Evolutionary conservation across 2,797 vertebrate genomes (phyloP).

Genomic region (Anguilla megastoma): DNA sequence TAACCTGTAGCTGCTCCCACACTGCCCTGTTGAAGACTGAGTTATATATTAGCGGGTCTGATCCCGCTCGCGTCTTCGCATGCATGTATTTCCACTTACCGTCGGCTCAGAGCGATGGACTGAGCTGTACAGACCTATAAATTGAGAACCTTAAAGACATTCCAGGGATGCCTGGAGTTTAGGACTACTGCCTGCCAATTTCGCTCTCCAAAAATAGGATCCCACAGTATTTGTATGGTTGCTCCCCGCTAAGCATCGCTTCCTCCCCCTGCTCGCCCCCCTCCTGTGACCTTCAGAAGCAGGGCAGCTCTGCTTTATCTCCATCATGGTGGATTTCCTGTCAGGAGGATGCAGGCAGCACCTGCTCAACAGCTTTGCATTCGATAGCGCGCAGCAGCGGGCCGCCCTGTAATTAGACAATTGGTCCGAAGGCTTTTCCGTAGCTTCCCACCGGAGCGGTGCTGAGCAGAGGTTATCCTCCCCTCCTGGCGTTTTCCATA

Average conservation of each 20-base stretch:
- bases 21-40: not conserved
- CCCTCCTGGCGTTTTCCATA: not conserved
- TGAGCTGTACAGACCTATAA: constrained; percentile 4
- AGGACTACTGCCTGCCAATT: not conserved
- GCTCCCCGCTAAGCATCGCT: not conserved
- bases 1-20: constrained; percentile 12
- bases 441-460: not conserved
- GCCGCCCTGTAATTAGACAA: constrained; percentile 2
- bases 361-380: constrained; percentile 12
- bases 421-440: constrained; percentile 1
- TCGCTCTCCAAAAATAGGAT: constrained; percentile 1
- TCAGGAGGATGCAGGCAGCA: constrained; percentile 1
- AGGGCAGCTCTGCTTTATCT: not conserved
- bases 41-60: not conserved
- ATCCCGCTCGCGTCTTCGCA: not conserved
- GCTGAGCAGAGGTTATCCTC: not conserved
- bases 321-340: constrained; percentile 5
- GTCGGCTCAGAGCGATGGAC: not conserved
- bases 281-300: not conserved
- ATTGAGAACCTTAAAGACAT: not conserved
- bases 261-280: no score
- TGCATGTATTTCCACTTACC: constrained; percentile 8
- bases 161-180: not conserved
- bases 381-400: not conserved
- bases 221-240: not conserved